Base-by-base conservation (phyloP, 2,113 vertebrate species). In the Archilochus colubris region DNA sequence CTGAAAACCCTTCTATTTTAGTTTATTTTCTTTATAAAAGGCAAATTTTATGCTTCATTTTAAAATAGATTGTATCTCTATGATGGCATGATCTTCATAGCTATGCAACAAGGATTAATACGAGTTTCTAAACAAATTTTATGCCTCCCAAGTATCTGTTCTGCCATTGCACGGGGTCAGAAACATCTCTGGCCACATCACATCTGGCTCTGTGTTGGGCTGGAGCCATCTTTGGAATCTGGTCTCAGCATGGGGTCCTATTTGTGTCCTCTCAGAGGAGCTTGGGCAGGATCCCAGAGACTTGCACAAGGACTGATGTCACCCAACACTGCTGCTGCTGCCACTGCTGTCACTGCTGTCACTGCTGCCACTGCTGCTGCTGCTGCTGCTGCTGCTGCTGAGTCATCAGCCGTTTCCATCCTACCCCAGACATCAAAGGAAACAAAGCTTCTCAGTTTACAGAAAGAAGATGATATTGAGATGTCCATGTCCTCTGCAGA, bases 401-500 rank as follows among this genome's bases (percentile, higher is more conserved):
- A 63, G 48, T 12, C 59, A 38, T 0, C 1, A 21, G 43, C 2
- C 0, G 44, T 55, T 77, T 91, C 28, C 48, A 59, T 91, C 48
- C 46, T 68, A 28, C 14, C 3, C 1, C 38, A 83, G 66, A 53
- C 69, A 91, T 61, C 68, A 73, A 94, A 95, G 61, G 24, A 59
- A 91, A 85, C 33, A 44, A 20, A 73, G 72, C 70, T 91, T 95
- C 93, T 83, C 82, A 84, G 73, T 84, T 58, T 89, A 78, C 54
- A 94, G 53, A 66, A 74, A 22, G 13, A 78, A 72, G 43, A 84
- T 62, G 82, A 54, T 28, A 86, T 61, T 2, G 10, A 86, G 67
- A 70, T 36, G 48, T 51, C 51, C 17, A 9, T 4, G 57, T 89
- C 69, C 54, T 91, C 54, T 38, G 43, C 69, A 57, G 59, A 51